Evolutionary conservation across 2,888 invertebrate species (phyloP).

Genomic region (Cyclophora albipunctata): DNA sequence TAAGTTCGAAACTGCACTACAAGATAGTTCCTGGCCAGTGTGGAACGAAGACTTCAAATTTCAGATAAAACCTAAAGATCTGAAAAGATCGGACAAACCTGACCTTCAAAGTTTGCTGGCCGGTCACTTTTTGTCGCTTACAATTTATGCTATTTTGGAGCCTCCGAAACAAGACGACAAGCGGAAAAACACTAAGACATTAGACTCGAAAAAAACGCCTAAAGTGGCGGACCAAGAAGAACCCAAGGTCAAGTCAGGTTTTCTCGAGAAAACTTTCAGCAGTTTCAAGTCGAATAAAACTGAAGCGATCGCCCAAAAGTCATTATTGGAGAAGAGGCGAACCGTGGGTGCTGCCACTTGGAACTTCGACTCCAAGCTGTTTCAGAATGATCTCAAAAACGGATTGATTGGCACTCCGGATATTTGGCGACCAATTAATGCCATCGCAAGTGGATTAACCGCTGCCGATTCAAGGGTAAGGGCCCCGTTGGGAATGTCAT

Average conservation of each 20-base stretch:
- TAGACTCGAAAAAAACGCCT: slow-evolving; percentile 46
- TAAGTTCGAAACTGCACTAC: slow-evolving; percentile 83
- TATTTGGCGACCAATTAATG: slow-evolving; percentile 80
- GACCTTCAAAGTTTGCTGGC: slow-evolving; percentile 76
- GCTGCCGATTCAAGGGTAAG: slow-evolving; percentile 71
- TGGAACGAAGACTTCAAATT: slow-evolving; percentile 88
- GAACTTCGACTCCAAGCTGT: slow-evolving; percentile 78
- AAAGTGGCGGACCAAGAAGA: slow-evolving; percentile 64
- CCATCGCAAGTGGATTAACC: slow-evolving; percentile 78
- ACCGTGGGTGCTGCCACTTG: slow-evolving; percentile 82
- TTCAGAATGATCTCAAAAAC: slow-evolving; percentile 76
- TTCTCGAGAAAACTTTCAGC: slow-evolving; percentile 67
- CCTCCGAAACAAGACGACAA: slow-evolving; percentile 66
- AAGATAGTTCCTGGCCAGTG: slow-evolving; percentile 85
- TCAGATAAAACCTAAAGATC: slow-evolving; percentile 75
- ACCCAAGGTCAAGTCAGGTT: slow-evolving; percentile 62
- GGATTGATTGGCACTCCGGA: slow-evolving; percentile 79
- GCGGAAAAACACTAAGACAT: slow-evolving; percentile 47
- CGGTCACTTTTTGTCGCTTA: slow-evolving; percentile 80
- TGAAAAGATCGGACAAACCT: slow-evolving; percentile 60
- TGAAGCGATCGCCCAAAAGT: slow-evolving; percentile 61
- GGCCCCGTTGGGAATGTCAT: slow-evolving; percentile 1
- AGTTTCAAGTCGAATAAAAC: slow-evolving; percentile 64
- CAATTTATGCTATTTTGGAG: slow-evolving; percentile 80
- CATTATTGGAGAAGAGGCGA: slow-evolving; percentile 76